Base-by-base conservation (phyloP, 2,888 invertebrate species). In the Kryphioiulus occultus region DNA sequence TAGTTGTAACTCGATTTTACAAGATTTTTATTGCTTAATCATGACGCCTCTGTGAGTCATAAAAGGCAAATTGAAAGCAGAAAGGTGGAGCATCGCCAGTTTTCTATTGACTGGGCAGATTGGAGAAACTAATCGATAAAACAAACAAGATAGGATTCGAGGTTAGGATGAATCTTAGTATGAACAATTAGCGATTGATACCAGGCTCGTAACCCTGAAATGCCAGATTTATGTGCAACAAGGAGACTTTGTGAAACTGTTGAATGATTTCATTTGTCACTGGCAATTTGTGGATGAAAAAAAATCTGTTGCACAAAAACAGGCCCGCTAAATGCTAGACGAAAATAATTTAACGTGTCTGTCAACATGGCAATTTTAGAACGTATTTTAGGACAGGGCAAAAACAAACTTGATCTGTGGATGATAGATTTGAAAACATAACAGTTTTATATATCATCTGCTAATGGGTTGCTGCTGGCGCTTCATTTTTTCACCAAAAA, bases 21-120 rank as follows among this genome's bases (percentile, higher is more conserved):
- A 68, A 68, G 68, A 26, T 68, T 68, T 59, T 68, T 68, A 68
- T 68, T 68, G 68, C 68, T 68, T 68, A 68, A 68, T 68, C 68
- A 68, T 68, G 68, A 68, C 68, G n/a, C 68, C 68, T 68, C 68
- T 68, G 68, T 68, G 68, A 68, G 68, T 26, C 10, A 68, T 68
- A 68, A 68, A 53, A 68, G 68, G 9, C 68, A 68, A 68, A 68
- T 68, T 68, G 68, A 68, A 68, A 68, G 68, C 68, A 26, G 3
- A 68, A 10, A 68, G 68, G 68, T 68, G 68, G 68, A 59, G 59
- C 59, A n/a, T n/a, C n/a, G 7, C 59, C n/a, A 59, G n/a, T 68
- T 68, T 68, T 19, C 68, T 10, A 26, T 68, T 68, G 68, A 68
- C 68, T 68, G 3, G n/a, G 22, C 26, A 10, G 26, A 68, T 2